Evolutionary conservation across 30 jellyfish, hydroid and myxozoan species (phyloP).

Genomic region (Euphysa ruthae): DNA sequence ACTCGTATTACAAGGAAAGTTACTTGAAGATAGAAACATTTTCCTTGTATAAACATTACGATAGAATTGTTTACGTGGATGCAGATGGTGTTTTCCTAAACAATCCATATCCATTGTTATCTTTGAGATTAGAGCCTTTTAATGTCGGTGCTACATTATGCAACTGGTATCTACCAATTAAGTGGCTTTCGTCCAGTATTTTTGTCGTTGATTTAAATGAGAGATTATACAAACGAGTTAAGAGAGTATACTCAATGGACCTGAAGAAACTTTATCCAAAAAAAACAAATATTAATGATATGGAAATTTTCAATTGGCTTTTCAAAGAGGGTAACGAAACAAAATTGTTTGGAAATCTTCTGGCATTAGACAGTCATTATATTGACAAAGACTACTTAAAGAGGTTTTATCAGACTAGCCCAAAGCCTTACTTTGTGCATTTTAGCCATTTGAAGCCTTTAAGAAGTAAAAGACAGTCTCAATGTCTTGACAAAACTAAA

Average conservation of each 20-base stretch:
- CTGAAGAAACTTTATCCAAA: constrained; percentile 10
- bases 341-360: not conserved
- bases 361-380: constrained; percentile 27
- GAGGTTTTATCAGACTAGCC: constrained; percentile 3
- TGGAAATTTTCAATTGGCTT: constrained; percentile 34
- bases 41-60: constrained; percentile 7
- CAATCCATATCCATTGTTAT: constrained; percentile 19
- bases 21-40: constrained; percentile 27
- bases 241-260: not conserved
- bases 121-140: not conserved
- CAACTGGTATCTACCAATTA: constrained; percentile 26
- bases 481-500: constrained; percentile 14
- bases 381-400: constrained; percentile 17
- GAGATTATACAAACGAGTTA: not conserved
- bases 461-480: not conserved
- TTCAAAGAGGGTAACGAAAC: constrained; percentile 28
- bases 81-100: constrained; percentile 20
- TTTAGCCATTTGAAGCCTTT: constrained; percentile 33
- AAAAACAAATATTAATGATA: constrained; percentile 3
- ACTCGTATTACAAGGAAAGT: constrained; percentile 12
- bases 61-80: constrained; percentile 21
- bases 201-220: constrained; percentile 28
- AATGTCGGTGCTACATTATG: constrained; percentile 25
- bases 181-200: constrained; percentile 33
- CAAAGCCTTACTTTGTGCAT: constrained; percentile 22